phyloP scores from a whole-genome alignment of 2,797 vertebrate genomes.

The Enteromius radiatus region DNA sequence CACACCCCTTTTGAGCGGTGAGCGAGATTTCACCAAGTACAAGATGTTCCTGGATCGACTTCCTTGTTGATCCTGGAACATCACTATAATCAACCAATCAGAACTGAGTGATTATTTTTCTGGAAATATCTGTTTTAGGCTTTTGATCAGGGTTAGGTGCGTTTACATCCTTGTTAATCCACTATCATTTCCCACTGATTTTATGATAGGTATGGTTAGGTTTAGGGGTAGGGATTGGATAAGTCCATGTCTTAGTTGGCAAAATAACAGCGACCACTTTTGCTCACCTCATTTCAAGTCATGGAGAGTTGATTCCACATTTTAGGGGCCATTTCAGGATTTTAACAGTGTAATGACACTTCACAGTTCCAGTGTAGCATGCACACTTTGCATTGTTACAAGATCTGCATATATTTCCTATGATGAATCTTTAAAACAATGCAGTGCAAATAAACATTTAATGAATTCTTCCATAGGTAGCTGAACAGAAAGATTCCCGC shows the following conservation, averaged over 20 bases:
- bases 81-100: too few relatives aligned
- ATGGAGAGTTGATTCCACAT: background rate
- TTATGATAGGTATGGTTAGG: too few relatives aligned
- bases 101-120: too few relatives aligned
- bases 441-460: conserved; percentile 11
- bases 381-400: background rate
- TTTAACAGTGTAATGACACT: background rate
- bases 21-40: too few relatives aligned
- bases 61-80: too few relatives aligned
- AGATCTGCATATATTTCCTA: background rate
- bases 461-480: background rate
- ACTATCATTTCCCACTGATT: too few relatives aligned
- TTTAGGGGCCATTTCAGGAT: background rate
- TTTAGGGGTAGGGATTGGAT: too few relatives aligned
- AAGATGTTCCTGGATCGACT: too few relatives aligned
- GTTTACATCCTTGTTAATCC: too few relatives aligned
- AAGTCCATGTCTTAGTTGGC: too few relatives aligned
- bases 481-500: background rate
- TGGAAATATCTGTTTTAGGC: too few relatives aligned
- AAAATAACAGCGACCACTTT: background rate
- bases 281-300: background rate
- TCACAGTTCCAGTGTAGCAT: background rate
- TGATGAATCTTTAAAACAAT: conserved; percentile 1
- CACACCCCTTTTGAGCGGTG: background rate
- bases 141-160: too few relatives aligned